Base-by-base conservation (phyloP, 1,140 invertebrate species). In the Drosophila pruinosa region DNA sequence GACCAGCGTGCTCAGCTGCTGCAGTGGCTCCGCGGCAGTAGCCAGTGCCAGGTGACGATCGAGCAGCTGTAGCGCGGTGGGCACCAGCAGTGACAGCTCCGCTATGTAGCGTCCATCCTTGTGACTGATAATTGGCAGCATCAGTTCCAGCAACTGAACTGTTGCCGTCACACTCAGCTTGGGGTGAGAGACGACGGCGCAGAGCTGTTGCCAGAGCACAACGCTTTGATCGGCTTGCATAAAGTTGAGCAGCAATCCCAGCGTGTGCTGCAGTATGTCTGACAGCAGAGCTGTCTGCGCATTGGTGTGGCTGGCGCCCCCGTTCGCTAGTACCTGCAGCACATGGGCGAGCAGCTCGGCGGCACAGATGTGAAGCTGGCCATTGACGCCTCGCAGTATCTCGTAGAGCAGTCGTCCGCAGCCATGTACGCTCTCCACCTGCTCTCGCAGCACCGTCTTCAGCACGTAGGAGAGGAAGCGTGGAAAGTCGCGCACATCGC, bases 341-440 rank as follows among this genome's bases (percentile, higher is more conserved):
- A 95, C 92, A 47, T 95, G 78, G 39, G 92, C 92, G 0, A 97
- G 72, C 74, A 96, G 94, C 22, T 92, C 91, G 43, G 94, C 94
- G 2, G 95, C 93, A 75, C 94, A 95, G 22, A 94, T 97, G 86
- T 98, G 97, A 89, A 98, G 96, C 64, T 97, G 95, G 4, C 95
- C 94, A 38, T 94, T 92, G 4, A 96, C 94, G 14, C 97, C 97
- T 78, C 94, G 94, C 22, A 98, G 91, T 38, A 97, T 95, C 93
- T 98, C 96, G 92, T 97, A 98, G 34, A 98, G 90, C 26, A 98
- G 92, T 76, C 95, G 94, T 0, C 96, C 96, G 91, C 96, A 95
- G 7, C 97, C 97, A 36, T 92, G 79, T 15, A 94, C 91, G 58
- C 94, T 94, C 93, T 96, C 90, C 90, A 96, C 93, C 74, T 94